Evolutionary conservation across 2,113 vertebrate species (phyloP), one percentile per base, ranked within the genome.

Genomic region (Nipponia nippon): DNA sequence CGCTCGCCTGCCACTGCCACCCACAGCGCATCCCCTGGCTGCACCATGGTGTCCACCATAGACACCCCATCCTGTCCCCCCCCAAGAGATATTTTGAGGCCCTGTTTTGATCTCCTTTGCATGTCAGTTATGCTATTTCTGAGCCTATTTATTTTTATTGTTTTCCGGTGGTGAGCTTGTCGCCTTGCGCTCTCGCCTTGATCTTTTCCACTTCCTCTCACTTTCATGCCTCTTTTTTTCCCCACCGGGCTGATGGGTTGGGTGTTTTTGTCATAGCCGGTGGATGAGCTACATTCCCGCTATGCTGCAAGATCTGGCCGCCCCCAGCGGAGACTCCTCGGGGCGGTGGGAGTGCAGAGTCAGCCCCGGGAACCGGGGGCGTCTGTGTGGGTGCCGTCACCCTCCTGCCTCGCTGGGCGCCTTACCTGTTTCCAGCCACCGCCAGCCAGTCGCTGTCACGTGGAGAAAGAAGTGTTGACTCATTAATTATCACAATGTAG

Each of bases 81-180:
- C 81, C 40, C 89, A 92, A 30, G 82, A 93, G 96, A 86, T 98
- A 98, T 98, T 98, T 96, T 97, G 93, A 97, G 97, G 94, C 56
- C 89, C 56, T 97, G 95, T 97, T 98, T 98, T 97, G 96, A 91
- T 97, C 97, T 97, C 81, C 95, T 98, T 98, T 98, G 98, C 98
- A 98, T 98, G 98, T 98, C 98, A 98, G 98, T 98, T 98, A 98
- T 88, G 95, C 98, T 98, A 98, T 98, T 98, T 98, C 97, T 98
- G 98, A 98, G 89, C 27, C 1, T 86, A 92, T 96, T 98, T 98
- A 98, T 98, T 98, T 98, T 98, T 98, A 97, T 98, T 98, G 97
- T 97, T 97, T 98, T 98, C 97, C 97, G 97, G 98, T 98, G 97
- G 97, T 97, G 96, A 98, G 95, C 95, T 95, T 78, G 69, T 96